Percentiles rank a stretch among this genome's conserved stretches.
Evolutionary conservation across 2,113 vertebrate species (phyloP).

Genomic region (Grantiella picta): DNA sequence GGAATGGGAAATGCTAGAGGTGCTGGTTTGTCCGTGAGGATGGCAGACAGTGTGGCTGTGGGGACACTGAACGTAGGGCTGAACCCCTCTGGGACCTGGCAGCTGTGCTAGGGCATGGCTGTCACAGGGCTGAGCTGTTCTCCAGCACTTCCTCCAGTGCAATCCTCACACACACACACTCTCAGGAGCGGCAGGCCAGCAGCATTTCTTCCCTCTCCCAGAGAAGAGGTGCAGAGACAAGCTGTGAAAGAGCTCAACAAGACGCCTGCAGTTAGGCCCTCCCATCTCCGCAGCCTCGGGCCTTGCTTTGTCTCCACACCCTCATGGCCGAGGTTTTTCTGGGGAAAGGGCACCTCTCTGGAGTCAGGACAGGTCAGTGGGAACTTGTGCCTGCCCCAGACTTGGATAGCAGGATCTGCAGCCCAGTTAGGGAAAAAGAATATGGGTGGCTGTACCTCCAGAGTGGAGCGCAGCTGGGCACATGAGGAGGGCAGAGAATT

Average conservation of each 20-base stretch:
- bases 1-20: not conserved
- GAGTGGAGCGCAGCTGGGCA: not conserved
- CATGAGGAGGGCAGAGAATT: not conserved
- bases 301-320: not conserved
- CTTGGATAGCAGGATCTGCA: not conserved
- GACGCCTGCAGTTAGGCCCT: not conserved
- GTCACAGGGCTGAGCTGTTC: constrained; percentile 15
- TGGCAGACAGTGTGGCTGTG: not conserved
- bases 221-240: not conserved
- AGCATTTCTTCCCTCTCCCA: not conserved
- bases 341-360: not conserved
- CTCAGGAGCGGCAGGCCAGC: not conserved
- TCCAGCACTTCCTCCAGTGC: not conserved
- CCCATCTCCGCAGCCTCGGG: not conserved
- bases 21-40: not conserved
- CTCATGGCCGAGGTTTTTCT: not conserved
- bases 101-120: not conserved
- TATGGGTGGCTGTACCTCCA: not conserved
- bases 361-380: not conserved
- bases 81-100: not conserved
- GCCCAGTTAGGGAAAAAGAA: not conserved
- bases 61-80: not conserved
- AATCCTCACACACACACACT: not conserved
- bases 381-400: not conserved
- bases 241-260: not conserved